Percentiles rank a stretch among this genome's conserved stretches.
phyloP scores from a whole-genome alignment of 2,888 invertebrate species.

The Nymphalis urticae region DNA sequence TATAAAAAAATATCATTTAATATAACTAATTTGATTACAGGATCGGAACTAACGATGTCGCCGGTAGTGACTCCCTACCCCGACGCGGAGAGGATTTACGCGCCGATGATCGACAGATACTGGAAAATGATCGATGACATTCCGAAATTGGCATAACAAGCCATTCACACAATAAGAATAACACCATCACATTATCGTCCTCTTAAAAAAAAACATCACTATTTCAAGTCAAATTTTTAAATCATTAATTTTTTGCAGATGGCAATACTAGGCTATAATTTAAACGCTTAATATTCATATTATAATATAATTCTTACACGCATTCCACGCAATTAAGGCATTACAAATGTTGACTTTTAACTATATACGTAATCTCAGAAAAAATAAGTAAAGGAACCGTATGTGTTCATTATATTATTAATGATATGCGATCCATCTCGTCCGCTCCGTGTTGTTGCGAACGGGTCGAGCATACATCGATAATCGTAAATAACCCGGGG shows the following conservation, averaged over 20 bases:
- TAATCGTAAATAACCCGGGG: no score
- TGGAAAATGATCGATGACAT: conserved; percentile 63
- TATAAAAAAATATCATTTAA: no score
- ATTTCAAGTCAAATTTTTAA: neutral
- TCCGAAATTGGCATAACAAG: conserved; percentile 51
- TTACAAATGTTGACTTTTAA: neutral
- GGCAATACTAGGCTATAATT: conserved; percentile 4
- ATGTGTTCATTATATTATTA: neutral
- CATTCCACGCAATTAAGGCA: conserved; percentile 3
- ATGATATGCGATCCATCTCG: no score
- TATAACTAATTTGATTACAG: conserved; percentile 41
- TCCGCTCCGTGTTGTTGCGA: no score
- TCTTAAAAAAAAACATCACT: neutral
- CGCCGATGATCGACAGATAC: conserved; percentile 87
- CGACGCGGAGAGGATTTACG: conserved; percentile 87
- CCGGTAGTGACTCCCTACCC: conserved; percentile 86
- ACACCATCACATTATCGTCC: neutral
- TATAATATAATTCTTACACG: conserved; percentile 1
- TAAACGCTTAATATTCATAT: neutral
- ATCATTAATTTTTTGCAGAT: neutral
- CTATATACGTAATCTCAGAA: conserved; percentile 4
- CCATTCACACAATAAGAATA: no score
- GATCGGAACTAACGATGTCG: conserved; percentile 58
- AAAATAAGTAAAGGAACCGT: neutral
- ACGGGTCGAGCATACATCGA: no score